phyloP scores from a whole-genome alignment of 2,113 vertebrate genomes.

The Caranx ignobilis region DNA sequence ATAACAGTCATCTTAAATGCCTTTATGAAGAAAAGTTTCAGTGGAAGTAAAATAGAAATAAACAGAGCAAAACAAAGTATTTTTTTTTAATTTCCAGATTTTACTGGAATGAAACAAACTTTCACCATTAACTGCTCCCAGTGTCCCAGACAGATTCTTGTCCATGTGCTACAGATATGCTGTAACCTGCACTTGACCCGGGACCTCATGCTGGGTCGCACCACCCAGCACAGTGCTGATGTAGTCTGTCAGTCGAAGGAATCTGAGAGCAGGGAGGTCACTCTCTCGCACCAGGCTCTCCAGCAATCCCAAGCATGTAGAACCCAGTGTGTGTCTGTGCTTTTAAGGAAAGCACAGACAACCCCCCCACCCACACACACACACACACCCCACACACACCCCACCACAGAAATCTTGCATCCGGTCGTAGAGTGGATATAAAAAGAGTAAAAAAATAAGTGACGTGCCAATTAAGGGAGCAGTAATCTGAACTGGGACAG shows the following conservation, averaged over 20 bases:
- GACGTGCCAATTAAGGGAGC: conserved; percentile 11
- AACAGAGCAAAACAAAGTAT: not conserved
- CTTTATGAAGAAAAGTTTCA: not conserved
- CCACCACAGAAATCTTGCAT: not conserved
- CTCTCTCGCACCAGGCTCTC: conserved; percentile 57
- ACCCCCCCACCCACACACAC: too few relatives aligned
- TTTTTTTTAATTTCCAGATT: not conserved
- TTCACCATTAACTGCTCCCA: conserved; percentile 1
- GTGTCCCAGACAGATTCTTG: conserved; percentile 3
- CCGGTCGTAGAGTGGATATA: conserved; percentile 6
- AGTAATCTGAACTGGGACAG: conserved; percentile 4
- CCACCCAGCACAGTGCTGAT: conserved; percentile 46
- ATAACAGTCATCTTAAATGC: not conserved
- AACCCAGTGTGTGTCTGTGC: conserved; percentile 25
- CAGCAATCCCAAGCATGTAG: conserved; percentile 64
- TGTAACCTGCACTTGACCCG: conserved; percentile 55
- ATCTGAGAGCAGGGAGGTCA: conserved; percentile 54
- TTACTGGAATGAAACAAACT: not conserved
- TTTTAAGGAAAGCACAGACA: conserved; percentile 25
- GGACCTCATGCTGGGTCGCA: conserved; percentile 38
- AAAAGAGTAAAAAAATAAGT: conserved; percentile 10
- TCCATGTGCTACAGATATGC: conserved; percentile 15
- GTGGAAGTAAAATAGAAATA: not conserved
- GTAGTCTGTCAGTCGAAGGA: conserved; percentile 52
- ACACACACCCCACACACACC: not conserved